These are phyloP conservation scores for Ophion ellenae DNA, from an alignment of 2,888 invertebrate species.

Conservation along the genomic window DNA sequence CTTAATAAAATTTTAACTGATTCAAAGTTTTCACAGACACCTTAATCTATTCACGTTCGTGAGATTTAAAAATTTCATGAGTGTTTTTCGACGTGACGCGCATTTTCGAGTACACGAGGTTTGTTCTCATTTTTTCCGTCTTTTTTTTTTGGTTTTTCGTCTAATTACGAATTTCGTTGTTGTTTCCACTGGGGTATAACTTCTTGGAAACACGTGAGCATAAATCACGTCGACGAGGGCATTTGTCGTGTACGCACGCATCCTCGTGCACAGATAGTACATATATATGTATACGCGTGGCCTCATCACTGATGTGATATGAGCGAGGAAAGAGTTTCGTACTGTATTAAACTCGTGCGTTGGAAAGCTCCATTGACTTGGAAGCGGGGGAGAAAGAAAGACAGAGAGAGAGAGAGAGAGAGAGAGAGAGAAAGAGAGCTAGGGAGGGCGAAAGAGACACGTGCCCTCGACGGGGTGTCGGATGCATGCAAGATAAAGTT, in stretches of 20 bases:
- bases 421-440: slow-evolving; percentile 36
- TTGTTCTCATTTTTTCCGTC: not conserved
- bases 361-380: slow-evolving; percentile 59
- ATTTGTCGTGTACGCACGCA: slow-evolving; percentile 43
- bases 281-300: slow-evolving; percentile 22
- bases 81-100: not conserved
- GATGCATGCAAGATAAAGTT: slow-evolving; percentile 77
- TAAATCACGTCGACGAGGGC: slow-evolving; percentile 57
- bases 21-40: too few relatives aligned
- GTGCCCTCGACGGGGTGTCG: slow-evolving; percentile 74
- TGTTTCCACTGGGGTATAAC: slow-evolving; percentile 18
- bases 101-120: not conserved
- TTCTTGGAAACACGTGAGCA: slow-evolving; percentile 48
- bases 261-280: not conserved
- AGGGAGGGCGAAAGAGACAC: slow-evolving; percentile 58
- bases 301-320: slow-evolving; percentile 48
- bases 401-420: slow-evolving; percentile 18
- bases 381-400: slow-evolving; percentile 20
- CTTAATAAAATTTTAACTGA: too few relatives aligned
- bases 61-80: not conserved
- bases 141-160: not conserved
- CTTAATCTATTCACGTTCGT: not conserved
- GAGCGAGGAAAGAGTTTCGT: slow-evolving; percentile 60
- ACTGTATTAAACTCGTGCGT: slow-evolving; percentile 60
- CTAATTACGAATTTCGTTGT: slow-evolving; percentile 36